Conservation (phyloP, 2,113 vertebrate species). For the Engraulis encrasicolus region DNA sequence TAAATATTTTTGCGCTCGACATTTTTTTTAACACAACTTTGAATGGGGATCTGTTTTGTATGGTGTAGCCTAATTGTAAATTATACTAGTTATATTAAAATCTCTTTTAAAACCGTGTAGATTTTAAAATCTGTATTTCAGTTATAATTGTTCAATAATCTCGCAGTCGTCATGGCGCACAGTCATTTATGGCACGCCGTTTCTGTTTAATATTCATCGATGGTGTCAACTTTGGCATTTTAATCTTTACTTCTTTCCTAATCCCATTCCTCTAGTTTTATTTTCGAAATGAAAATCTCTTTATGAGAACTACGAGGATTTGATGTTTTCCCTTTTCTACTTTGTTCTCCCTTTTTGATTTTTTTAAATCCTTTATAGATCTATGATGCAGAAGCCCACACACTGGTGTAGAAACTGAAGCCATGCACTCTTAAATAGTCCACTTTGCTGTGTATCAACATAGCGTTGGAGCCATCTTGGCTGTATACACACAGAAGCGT, state of each 20-base stretch:
- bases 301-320: background rate
- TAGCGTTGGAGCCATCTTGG: background rate
- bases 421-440: background rate
- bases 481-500: background rate
- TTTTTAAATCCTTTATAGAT: background rate
- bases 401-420: background rate
- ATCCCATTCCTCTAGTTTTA: background rate
- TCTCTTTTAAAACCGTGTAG: background rate
- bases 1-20: too few species aligned
- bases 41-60: too few species aligned
- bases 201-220: background rate
- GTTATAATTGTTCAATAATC: background rate
- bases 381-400: background rate
- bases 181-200: background rate
- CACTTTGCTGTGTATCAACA: background rate
- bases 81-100: background rate
- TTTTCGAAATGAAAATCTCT: background rate
- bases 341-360: background rate
- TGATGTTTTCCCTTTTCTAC: background rate
- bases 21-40: too few species aligned
- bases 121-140: background rate
- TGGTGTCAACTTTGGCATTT: background rate
- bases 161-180: background rate
- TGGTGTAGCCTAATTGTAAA: background rate
- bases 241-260: background rate